These are phyloP conservation scores for Corythoichthys intestinalis DNA, from an alignment of 2,113 vertebrate species.

Conservation along the genomic window DNA sequence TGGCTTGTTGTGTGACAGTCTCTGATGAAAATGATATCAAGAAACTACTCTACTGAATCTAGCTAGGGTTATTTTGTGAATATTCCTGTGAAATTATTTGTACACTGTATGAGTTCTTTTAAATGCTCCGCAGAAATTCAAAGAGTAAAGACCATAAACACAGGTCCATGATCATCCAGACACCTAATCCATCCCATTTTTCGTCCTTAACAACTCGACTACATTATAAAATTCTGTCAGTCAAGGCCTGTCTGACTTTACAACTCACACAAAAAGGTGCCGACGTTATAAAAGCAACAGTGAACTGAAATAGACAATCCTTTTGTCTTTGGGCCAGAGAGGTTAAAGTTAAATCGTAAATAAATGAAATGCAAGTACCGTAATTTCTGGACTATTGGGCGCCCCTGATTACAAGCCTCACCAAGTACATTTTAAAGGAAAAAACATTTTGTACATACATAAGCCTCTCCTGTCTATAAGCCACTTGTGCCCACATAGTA, in stretches of 20 bases:
- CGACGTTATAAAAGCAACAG: conserved; percentile 26
- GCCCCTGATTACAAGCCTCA: no score
- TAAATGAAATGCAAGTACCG: not conserved
- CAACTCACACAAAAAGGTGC: conserved; percentile 1
- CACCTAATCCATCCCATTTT: not conserved
- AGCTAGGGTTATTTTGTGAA: not conserved
- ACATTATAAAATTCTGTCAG: conserved; percentile 23
- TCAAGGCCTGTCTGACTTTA: not conserved
- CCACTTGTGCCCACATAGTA: no score
- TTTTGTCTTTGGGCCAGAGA: not conserved
- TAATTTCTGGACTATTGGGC: not conserved
- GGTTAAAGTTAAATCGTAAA: conserved; percentile 9
- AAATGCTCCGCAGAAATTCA: no score
- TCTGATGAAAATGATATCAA: not conserved
- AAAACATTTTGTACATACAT: no score
- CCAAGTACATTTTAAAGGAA: no score
- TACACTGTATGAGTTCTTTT: no score
- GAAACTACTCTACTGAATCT: not conserved
- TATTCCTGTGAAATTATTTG: no score
- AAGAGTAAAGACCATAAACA: not conserved
- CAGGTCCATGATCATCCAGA: not conserved
- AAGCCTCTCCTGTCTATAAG: no score
- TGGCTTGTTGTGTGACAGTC: not conserved
- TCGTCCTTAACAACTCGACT: conserved; percentile 12
- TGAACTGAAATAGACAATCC: conserved; percentile 29